A percentile compares a stretch with the other conserved stretches of the same genome.
These are phyloP conservation scores for Aulostomus chinensis DNA, from an alignment of 2,797 vertebrate genomes.

Conservation along the genomic window DNA sequence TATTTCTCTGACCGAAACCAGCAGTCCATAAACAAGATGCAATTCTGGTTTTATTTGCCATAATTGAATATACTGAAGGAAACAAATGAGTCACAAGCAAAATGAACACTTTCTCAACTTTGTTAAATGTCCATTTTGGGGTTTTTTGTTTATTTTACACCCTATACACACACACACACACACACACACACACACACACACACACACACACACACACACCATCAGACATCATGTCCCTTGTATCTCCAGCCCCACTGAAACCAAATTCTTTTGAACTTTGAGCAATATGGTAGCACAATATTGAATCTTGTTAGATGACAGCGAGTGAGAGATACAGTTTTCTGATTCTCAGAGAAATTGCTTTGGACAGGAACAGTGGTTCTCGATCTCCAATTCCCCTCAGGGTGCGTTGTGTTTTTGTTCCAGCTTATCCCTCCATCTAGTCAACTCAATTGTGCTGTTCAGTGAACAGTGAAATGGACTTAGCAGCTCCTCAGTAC, in stretches of 20 bases:
- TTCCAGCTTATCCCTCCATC: constrained; percentile 79
- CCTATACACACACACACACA: too few species aligned
- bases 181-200: too few species aligned
- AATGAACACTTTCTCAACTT: too few species aligned
- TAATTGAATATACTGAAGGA: neutral
- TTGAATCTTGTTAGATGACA: constrained; percentile 63
- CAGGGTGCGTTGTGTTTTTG: constrained; percentile 72
- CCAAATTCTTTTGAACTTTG: constrained; percentile 47
- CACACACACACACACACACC: too few species aligned
- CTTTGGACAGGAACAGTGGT: constrained; percentile 73
- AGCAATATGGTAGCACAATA: constrained; percentile 25
- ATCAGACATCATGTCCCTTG: constrained; percentile 23
- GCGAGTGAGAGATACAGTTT: constrained; percentile 62
- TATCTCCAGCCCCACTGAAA: constrained; percentile 23
- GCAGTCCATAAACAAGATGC: too few species aligned
- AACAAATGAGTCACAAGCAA: neutral
- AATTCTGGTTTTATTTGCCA: neutral
- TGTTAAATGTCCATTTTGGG: too few species aligned
- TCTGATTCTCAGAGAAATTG: constrained; percentile 73
- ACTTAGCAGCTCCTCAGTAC: constrained; percentile 76
- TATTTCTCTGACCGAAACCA: too few species aligned
- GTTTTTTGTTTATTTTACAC: too few species aligned
- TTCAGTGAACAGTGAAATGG: constrained; percentile 81
- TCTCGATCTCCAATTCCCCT: constrained; percentile 69
- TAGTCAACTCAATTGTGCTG: constrained; percentile 77